These are phyloP conservation scores for Regulus satrapa DNA, from an alignment of 2,113 vertebrate species.

Conservation along the genomic window DNA sequence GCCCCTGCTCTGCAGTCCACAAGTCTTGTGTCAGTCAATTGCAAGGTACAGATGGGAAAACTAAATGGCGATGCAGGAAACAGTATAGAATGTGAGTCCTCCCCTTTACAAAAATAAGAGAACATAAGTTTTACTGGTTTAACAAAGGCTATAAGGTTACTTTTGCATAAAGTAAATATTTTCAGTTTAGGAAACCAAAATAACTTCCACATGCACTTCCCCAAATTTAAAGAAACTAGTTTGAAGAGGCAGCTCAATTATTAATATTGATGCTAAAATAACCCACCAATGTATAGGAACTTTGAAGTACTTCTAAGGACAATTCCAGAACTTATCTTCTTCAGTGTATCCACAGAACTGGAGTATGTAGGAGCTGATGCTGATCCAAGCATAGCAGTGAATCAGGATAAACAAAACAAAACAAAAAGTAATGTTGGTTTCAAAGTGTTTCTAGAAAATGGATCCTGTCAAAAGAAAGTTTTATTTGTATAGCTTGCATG, in stretches of 20 bases:
- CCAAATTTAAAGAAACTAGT: not conserved
- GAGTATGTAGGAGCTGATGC: not conserved
- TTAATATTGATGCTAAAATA: not conserved
- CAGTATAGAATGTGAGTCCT: not conserved
- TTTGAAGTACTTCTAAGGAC: not conserved
- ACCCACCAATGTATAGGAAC: not conserved
- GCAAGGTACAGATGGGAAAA: not conserved
- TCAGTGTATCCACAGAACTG: not conserved
- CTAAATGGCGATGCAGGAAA: not conserved
- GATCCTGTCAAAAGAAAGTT: not conserved
- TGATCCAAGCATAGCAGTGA: not conserved
- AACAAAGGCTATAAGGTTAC: not conserved
- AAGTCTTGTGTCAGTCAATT: not conserved
- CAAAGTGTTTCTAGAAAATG: not conserved
- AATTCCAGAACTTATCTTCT: not conserved
- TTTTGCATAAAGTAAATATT: not conserved
- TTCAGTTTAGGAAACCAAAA: not conserved
- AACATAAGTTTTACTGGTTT: not conserved
- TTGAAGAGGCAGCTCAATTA: not conserved
- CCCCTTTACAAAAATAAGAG: not conserved
- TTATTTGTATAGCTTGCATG: not conserved
- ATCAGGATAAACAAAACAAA: not conserved
- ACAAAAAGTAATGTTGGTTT: not conserved
- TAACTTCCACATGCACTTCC: not conserved
- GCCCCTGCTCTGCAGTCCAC: fast-evolving